Evolutionary conservation across 2,113 vertebrate genomes (phyloP).

Genomic region (Tretioscincus oriximinensis): DNA sequence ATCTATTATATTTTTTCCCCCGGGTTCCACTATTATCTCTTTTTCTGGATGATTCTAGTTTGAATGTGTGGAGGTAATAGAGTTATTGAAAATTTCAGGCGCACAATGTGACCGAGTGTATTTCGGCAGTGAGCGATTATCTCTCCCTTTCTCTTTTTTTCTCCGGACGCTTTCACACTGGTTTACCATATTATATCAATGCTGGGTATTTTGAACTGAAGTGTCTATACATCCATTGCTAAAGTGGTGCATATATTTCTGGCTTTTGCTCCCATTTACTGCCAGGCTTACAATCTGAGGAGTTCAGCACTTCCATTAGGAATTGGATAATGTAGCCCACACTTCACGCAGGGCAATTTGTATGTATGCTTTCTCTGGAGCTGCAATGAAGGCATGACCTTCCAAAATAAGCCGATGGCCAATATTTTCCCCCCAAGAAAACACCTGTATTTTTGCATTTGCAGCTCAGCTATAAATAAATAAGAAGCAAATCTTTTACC

Average conservation of each 20-base stretch:
- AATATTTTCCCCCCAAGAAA: constrained; percentile 7
- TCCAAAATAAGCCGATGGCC: constrained; percentile 1
- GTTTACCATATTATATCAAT: constrained; percentile 41
- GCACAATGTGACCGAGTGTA: constrained; percentile 21
- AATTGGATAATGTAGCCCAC: constrained; percentile 3
- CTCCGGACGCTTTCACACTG: constrained; percentile 36
- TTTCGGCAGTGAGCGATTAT: constrained; percentile 51
- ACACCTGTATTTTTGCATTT: background rate
- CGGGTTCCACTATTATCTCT: constrained; percentile 47
- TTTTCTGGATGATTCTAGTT: constrained; percentile 43
- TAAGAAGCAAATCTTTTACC: constrained; percentile 1
- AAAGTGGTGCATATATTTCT: constrained; percentile 27
- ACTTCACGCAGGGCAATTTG: background rate
- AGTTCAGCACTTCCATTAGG: constrained; percentile 38
- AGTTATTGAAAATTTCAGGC: constrained; percentile 58
- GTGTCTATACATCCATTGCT: constrained; percentile 28
- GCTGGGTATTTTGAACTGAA: constrained; percentile 25
- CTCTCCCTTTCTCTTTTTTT: constrained; percentile 27
- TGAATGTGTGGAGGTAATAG: constrained; percentile 35
- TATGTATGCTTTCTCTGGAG: background rate
- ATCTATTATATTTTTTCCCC: constrained; percentile 47
- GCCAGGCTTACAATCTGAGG: constrained; percentile 33
- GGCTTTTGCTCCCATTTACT: constrained; percentile 33
- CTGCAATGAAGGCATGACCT: background rate
- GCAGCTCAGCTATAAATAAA: constrained; percentile 44